Evolutionary conservation across 2,888 invertebrate species (phyloP), one percentile per base, ranked within the genome.

Genomic region (Sabatieria punctata): DNA sequence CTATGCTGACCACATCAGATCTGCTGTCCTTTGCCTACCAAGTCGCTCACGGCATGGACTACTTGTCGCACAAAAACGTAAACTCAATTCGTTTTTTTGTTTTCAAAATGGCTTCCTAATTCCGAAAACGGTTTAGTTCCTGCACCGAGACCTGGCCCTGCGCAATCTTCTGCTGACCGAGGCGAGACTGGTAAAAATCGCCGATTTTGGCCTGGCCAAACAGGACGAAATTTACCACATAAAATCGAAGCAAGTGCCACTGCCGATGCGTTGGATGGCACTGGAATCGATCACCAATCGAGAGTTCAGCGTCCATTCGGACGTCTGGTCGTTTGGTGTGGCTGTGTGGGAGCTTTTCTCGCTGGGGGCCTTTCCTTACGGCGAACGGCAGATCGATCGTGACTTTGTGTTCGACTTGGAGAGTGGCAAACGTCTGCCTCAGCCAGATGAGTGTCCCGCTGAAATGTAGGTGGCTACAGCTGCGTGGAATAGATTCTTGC

Each of bases 341-440:
- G 18, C 23, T 15, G 69, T 93, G 47, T 93, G 91, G 91, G 93
- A 95, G 73, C 89, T 93, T 41, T 89, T 91, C 83, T 89, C 89
- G 0, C 74, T 89, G 43, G 93, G 91, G 19, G 88, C 85, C 85
- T n/a, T n/a, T n/a, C n/a, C n/a, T n/a, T n/a, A n/a, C n/a, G n/a
- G n/a, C n/a, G n/a, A n/a, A n/a, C n/a, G 85, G 3, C 83, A 88
- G 13, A 25, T 49, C 8, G 41, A 49, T 3, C 85, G 89, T 67
- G 83, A 85, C 60, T 76, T 93, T 56, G 86, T 88, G 71, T 82
- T 83, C 62, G 76, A 85, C 51, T 72, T 93, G 46, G 77, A 84
- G 66, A 81, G 80, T 42, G 93, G 91, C 0, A 82, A 86, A 63
- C 76, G 93, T 54, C 89, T 93, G 89, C 85, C 86, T 65, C 84